These are phyloP conservation scores for Rhagonycha lutea DNA, from an alignment of 2,888 invertebrate genomes.

Conservation along the genomic window DNA sequence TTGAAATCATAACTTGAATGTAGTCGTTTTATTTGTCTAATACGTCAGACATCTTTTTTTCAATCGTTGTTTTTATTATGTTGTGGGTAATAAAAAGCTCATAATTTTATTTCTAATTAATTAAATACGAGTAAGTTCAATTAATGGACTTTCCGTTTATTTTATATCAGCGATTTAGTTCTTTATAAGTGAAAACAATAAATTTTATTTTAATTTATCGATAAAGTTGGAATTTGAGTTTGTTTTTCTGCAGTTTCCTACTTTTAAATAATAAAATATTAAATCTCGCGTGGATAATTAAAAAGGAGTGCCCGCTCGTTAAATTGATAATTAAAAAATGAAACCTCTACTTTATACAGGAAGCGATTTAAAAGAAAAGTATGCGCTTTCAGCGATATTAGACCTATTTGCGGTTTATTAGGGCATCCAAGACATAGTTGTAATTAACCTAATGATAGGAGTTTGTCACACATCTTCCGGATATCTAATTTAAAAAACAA, in stretches of 20 bases:
- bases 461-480: too few species aligned
- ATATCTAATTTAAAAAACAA: too few species aligned
- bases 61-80: background rate
- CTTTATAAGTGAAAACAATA: background rate
- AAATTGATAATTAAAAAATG: background rate
- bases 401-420: too few species aligned
- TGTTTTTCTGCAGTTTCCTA: background rate
- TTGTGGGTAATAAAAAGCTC: background rate
- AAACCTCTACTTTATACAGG: background rate
- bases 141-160: background rate
- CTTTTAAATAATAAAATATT: background rate
- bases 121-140: background rate
- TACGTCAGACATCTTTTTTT: background rate
- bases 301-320: background rate
- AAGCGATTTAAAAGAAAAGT: background rate
- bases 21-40: background rate
- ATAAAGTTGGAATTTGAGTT: background rate
- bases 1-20: background rate
- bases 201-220: background rate
- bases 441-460: too few species aligned
- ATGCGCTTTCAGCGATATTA: background rate
- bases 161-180: background rate
- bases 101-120: background rate
- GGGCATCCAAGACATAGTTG: too few species aligned
- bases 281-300: background rate